Evolutionary conservation across 2,113 vertebrate species (phyloP), one percentile per base, ranked within the genome.

Genomic region (Anolis carolinensis): DNA sequence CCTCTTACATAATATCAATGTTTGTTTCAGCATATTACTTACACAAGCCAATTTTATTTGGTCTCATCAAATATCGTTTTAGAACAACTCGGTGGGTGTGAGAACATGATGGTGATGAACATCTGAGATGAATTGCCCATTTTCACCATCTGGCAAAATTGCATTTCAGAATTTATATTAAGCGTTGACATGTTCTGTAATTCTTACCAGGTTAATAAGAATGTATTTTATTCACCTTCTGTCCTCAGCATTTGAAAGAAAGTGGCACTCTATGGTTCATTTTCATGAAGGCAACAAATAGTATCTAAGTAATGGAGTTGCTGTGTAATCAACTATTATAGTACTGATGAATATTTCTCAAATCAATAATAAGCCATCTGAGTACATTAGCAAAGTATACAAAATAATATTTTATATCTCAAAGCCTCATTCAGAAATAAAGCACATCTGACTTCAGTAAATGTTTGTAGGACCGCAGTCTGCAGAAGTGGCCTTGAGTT

Each of bases 111-210:
- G 82, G 91, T 88, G 70, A 73, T 85, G 89, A 86, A 81, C 75
- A 67, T 86, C 63, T 52, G 71, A 81, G 59, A 81, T 81, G 71
- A 92, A 94, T 92, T 94, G 92, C 83, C 93, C 92, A 93, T 79
- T 94, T 94, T 93, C 89, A 93, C 93, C 95, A 95, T 95, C 94
- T 95, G 94, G 82, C 90, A 91, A 89, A 93, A 93, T 88, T 87
- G 89, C 92, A 76, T 79, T 94, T 87, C 27, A 39, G 62, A 87
- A 87, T 91, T 86, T 86, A 91, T 91, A 86, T 91, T 89, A 89
- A 82, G 89, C 81, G 87, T 92, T 89, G 87, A 85, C 89, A 90
- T 92, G 18, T 30, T 84, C 87, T 82, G 74, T 92, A 32, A 67
- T 89, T 92, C 72, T 91, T 20, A 32, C 68, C 91, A 68, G 10